Base-by-base conservation (phyloP, 1,140 invertebrate genomes). In the Drosophila serrata region DNA sequence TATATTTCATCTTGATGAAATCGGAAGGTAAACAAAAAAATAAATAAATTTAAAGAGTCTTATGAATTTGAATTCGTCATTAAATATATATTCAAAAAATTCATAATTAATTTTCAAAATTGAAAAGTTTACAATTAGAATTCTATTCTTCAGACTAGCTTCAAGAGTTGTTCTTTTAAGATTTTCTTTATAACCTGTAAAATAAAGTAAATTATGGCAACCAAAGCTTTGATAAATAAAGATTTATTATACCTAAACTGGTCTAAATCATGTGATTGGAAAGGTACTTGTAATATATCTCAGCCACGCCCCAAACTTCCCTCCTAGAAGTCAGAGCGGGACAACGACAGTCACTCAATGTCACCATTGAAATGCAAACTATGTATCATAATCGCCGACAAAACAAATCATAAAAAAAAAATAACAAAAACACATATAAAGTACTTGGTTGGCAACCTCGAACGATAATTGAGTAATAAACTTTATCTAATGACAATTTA, bases 401-500 rank as follows among this genome's bases (percentile, higher is more conserved):
- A 64, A 72, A 55, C 76, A 59, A 33, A 35, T 53, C 19, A 53
- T 24, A 22, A 37, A 53, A 35, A 53, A 35, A 53, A 22, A 22
- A 12, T n/a, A 11, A 17, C 7, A 9, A 42, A 6, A 8, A 11
- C 4, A 19, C 22, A 8, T 40, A 17, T 19, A 46, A 19, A 13
- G 80, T 79, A 90, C 77, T 68, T 62, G 84, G 59, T 68, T 62
- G 84, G 59, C 77, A 88, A 69, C 77, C 85, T 87, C 85, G 64
- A 81, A 88, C 81, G 62, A 85, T 88, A 90, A 88, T 88, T 85
- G 81, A 90, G 86, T 88, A 86, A 88, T 88, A 88, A 90, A 90
- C 85, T 90, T 90, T 85, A 81, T 86, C 81, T 90, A 90, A 90
- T 90, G 78, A 90, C 85, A 81, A 81, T 88, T 88, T 88, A 85